Conservation (phyloP, 2,888 invertebrate genomes). For the Zhuqinia jingwanae region DNA sequence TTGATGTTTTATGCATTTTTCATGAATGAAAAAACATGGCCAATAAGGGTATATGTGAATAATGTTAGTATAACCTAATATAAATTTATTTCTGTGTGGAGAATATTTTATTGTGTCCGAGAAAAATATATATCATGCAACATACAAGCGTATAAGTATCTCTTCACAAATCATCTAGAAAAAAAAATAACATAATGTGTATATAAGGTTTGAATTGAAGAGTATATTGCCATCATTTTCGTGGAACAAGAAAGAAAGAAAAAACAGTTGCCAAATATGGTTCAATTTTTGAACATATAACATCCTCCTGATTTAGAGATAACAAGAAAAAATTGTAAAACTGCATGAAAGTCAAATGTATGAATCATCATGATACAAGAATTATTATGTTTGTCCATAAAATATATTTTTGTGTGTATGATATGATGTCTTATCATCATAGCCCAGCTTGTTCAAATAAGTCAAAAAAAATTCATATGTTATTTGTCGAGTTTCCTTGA, state of each 20-base stretch:
- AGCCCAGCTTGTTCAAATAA: no score
- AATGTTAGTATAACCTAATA: neutral
- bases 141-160: neutral
- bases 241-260: neutral
- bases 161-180: neutral
- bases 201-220: neutral
- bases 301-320: no score
- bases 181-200: neutral
- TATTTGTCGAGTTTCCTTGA: neutral
- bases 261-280: neutral
- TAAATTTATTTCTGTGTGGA: neutral
- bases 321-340: no score
- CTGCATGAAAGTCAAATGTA: no score
- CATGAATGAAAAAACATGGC: conserved; percentile 38
- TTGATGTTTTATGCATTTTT: conserved; percentile 63
- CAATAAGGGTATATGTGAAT: no score
- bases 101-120: neutral
- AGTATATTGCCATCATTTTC: neutral
- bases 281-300: no score
- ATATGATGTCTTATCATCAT: no score
- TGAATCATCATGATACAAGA: no score
- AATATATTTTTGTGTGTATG: no score
- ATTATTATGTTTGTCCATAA: no score
- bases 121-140: neutral
- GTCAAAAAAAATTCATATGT: neutral